These are phyloP conservation scores for Smutsia gigantea DNA, from an alignment of 2,797 vertebrate species.

Conservation along the genomic window DNA sequence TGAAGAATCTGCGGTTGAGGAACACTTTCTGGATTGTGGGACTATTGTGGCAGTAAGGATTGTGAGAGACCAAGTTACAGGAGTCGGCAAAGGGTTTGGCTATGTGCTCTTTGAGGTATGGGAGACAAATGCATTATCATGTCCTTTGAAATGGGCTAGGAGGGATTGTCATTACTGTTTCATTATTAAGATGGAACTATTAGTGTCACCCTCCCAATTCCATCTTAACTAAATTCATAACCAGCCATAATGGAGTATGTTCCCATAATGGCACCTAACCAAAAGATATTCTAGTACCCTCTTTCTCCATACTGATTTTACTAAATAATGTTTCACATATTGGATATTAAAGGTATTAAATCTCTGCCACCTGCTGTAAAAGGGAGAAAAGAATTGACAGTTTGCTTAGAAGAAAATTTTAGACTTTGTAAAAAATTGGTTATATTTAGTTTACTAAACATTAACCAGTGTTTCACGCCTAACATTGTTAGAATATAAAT, in stretches of 20 bases:
- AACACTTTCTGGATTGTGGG: conserved; percentile 93
- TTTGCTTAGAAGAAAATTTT: conserved; percentile 20
- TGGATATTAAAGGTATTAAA: neutral
- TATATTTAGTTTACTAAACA: neutral
- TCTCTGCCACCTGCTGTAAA: neutral
- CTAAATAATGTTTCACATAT: neutral
- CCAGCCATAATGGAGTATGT: neutral
- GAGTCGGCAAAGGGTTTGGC: conserved; percentile 96
- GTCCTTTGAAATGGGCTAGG: neutral
- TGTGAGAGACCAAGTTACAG: conserved; percentile 91
- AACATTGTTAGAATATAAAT: neutral
- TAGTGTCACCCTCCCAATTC: neutral
- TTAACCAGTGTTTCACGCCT: neutral
- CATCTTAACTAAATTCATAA: neutral
- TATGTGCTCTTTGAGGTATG: conserved; percentile 95
- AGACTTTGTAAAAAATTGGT: neutral
- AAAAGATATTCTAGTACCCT: neutral
- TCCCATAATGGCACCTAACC: neutral
- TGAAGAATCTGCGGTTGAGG: conserved; percentile 86
- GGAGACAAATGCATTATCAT: neutral
- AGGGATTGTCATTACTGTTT: neutral
- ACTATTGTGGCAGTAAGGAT: conserved; percentile 90
- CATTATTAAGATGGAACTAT: neutral
- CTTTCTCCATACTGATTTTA: neutral
- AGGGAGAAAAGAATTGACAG: neutral